Conservation (phyloP, 1,140 invertebrate genomes). For the Drosophila seguyi region DNA sequence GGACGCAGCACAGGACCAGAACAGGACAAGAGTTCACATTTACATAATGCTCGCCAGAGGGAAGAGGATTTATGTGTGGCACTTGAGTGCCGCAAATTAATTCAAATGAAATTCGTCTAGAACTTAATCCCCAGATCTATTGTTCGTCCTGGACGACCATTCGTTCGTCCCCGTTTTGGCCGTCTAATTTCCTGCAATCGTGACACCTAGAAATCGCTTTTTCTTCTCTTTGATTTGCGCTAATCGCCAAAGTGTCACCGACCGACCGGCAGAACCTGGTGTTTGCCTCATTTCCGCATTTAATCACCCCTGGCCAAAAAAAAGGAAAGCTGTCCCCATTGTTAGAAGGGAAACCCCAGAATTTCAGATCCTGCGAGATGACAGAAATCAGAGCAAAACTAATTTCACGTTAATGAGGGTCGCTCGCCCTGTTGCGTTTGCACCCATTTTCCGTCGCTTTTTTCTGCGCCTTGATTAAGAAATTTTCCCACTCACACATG, state of each 20-base stretch:
- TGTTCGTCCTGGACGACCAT: constrained; percentile 24
- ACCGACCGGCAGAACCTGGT: constrained; percentile 29
- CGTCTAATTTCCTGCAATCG: constrained; percentile 66
- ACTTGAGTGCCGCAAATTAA: constrained; percentile 80
- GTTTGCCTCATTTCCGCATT: constrained; percentile 78
- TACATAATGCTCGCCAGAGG: constrained; percentile 51
- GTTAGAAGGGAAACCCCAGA: constrained; percentile 35
- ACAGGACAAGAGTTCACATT: constrained; percentile 56
- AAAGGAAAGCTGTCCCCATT: constrained; percentile 30
- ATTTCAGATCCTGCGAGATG: constrained; percentile 35
- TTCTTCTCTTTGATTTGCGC: constrained; percentile 63
- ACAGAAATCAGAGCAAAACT: constrained; percentile 75
- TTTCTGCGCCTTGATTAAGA: constrained; percentile 56
- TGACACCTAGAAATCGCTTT: constrained; percentile 63
- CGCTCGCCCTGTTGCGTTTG: constrained; percentile 49
- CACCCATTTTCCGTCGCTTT: constrained; percentile 22
- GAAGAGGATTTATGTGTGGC: constrained; percentile 76
- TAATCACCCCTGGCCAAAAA: constrained; percentile 62
- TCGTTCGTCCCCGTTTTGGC: constrained; percentile 1
- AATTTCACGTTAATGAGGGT: constrained; percentile 84
- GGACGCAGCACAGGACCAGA: constrained; percentile 15
- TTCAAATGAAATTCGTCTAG: constrained; percentile 76
- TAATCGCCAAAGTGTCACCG: constrained; percentile 76
- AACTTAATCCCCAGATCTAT: constrained; percentile 56
- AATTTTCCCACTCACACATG: constrained; percentile 69